Base-by-base conservation (phyloP, 2,888 invertebrate genomes). In the Meiosimyza platycephala region DNA sequence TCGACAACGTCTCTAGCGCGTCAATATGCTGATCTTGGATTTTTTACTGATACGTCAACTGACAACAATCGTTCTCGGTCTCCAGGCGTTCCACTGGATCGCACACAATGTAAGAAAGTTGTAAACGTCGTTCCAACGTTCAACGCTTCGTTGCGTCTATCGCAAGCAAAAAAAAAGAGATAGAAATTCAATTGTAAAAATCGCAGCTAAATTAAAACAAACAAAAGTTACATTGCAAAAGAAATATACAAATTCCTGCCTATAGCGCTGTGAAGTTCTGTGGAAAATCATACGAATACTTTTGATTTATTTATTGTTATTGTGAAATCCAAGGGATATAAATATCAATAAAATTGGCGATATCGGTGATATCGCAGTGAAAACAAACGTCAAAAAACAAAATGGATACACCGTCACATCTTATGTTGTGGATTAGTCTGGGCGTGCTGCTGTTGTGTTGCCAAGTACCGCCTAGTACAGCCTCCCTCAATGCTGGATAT, bases 401-500 rank as follows among this genome's bases (percentile, higher is more conserved):
- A 71, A 79, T 78, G 79, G 76, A 78, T 77, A 75, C 75, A 65
- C 72, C 72, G 18, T 73, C 73, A 68, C 75, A 73, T 68, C 73
- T 70, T 65, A 71, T 75, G 60, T 70, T 77, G 71, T 76, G 74
- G 75, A 77, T 78, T 75, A 60, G 76, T 75, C 79, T 84, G 79
- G 78, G 79, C 75, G 63, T 77, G 22, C 57, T 80, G 22, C 59
- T 80, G 22, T 66, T 76, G 55, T 76, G 80, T 75, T 75, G 76
- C 76, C 77, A 75, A 72, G 76, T 71, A 67, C 75, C 71, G 69
- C 71, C 71, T 72, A 72, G 67, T 66, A 72, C 78, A 70, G 79
- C 78, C 72, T 80, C 82, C 59, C 78, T 82, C 71, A 83, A 82
- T 74, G 81, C 85, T 72, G 86, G 86, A 77, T 86, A 86, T 74